Base-by-base conservation (phyloP, 2,797 vertebrate genomes). In the Nasua narica region DNA sequence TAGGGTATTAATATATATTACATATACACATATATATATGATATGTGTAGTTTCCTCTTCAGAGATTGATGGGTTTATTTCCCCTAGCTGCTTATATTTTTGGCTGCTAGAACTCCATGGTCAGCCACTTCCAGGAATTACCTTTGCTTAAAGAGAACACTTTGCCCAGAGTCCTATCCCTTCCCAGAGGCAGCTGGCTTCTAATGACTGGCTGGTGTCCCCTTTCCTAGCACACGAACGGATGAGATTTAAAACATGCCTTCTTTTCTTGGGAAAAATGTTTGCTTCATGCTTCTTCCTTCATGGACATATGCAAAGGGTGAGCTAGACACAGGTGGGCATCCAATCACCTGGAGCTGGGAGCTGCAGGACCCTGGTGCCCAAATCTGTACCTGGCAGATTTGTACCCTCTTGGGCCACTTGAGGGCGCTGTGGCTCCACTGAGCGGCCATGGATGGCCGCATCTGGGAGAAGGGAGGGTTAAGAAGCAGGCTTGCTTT, bases 381-480 rank as follows among this genome's bases (percentile, higher is more conserved):
- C 29, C 67, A 16, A 11, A 18, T 7, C 19, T n/a, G 14, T 3
- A 2, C 48, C n/a, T 7, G 21, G n/a, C n/a, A n/a, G n/a, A n/a
- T n/a, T n/a, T n/a, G n/a, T n/a, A 12, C 7, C 29, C 77, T 5
- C 13, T 3, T 11, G 32, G 21, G 32, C 65, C 96, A 14, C 85
- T 11, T 37, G 92, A 35, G 82, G 91, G 91, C 79, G 46, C 93
- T 91, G 58, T 88, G 32, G 70, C 5, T 35, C 79, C 78, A 37
- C 5, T 0, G 11, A n/a, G 32, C 0, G 0, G 23, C 0, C 0
- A 0, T 6, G 7, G 6, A 7, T 0, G 1, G 27, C 0, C 0
- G 8, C 0, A 0, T 1, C 29, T 12, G 11, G 16, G 43, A 79
- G 12, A 32, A 1, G 2, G 2, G 16, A n/a, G 65, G 13, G 67